These are phyloP conservation scores for Anoplolepis gracilipes DNA, from an alignment of 1,140 invertebrate genomes.

Conservation along the genomic window DNA sequence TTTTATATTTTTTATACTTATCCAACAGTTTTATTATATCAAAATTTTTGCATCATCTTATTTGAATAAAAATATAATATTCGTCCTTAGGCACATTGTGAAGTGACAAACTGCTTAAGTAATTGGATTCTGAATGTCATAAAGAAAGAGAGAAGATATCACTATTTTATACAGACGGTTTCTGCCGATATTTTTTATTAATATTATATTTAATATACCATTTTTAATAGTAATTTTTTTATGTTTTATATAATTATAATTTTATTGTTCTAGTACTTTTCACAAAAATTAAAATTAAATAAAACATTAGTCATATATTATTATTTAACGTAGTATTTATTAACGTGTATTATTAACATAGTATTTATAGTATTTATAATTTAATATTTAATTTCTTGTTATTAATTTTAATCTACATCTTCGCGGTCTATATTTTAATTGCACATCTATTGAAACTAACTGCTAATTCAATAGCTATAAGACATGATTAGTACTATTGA, in stretches of 20 bases:
- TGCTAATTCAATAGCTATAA: slow-evolving; percentile 7
- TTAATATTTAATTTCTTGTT: background rate
- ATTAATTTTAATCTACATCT: background rate
- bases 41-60: slow-evolving; percentile 1
- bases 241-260: background rate
- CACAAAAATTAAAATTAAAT: background rate
- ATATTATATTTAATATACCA: background rate
- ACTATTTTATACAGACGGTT: slow-evolving; percentile 6
- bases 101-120: slow-evolving; percentile 28
- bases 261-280: background rate
- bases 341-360: background rate
- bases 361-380: no score
- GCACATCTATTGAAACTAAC: background rate
- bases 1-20: slow-evolving; percentile 10
- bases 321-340: background rate
- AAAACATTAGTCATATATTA: background rate
- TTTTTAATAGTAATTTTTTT: background rate
- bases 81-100: background rate
- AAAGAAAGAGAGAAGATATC: background rate
- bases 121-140: background rate
- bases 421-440: background rate
- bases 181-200: background rate
- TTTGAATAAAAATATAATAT: slow-evolving; percentile 29
- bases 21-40: slow-evolving; percentile 4
- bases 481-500: background rate